Percentiles rank a stretch among this genome's conserved stretches.
These are phyloP conservation scores for Tenthredo livida DNA, from an alignment of 2,888 invertebrate genomes.

Conservation along the genomic window DNA sequence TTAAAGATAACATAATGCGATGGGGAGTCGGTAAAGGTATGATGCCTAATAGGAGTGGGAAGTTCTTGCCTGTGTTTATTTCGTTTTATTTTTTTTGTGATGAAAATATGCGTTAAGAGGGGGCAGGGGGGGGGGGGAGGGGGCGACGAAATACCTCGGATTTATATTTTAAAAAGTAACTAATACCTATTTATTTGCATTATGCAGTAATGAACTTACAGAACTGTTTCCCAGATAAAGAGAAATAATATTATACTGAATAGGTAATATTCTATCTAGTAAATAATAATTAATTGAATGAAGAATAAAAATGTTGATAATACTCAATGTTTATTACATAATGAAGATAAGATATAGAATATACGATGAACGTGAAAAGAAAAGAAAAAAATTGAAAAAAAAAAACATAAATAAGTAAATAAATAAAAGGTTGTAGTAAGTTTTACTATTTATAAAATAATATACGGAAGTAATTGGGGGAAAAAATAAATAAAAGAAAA, in stretches of 20 bases:
- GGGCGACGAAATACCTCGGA: slow-evolving; percentile 18
- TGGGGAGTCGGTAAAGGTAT: not conserved
- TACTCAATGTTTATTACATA: slow-evolving; percentile 4
- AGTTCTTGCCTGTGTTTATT: not conserved
- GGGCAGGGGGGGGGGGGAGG: too few species aligned
- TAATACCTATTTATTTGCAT: not conserved
- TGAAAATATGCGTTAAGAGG: slow-evolving; percentile 1
- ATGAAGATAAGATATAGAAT: not conserved
- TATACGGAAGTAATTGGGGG: not conserved
- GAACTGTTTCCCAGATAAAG: not conserved
- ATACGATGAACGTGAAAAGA: not conserved
- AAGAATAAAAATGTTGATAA: slow-evolving; percentile 18
- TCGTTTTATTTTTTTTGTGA: not conserved
- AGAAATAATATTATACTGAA: not conserved
- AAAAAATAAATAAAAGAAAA: too few species aligned
- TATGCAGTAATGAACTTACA: not conserved
- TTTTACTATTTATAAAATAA: slow-evolving; percentile 30
- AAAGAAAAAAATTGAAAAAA: too few species aligned
- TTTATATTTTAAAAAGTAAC: not conserved
- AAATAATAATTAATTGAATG: slow-evolving; percentile 3
- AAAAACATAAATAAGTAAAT: too few species aligned
- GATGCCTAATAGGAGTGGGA: not conserved
- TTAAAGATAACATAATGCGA: not conserved
- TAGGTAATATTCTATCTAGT: not conserved
- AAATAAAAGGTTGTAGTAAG: not conserved